Evolutionary conservation across 1,140 invertebrate species (phyloP).

Genomic region (Mizuhopecten yessoensis): DNA sequence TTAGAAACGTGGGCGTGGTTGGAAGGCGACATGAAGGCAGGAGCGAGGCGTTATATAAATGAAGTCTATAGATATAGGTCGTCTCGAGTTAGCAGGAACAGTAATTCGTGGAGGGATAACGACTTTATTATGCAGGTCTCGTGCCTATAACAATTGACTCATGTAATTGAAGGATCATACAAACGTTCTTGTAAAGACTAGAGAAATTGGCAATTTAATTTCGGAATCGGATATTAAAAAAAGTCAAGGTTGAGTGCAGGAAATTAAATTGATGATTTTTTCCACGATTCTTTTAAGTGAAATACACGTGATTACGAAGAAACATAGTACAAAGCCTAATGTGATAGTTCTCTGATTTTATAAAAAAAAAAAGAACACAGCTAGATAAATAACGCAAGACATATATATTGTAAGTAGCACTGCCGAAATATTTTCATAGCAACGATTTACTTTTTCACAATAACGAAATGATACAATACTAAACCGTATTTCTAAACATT

Average conservation of each 20-base stretch:
- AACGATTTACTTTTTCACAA: too few species aligned
- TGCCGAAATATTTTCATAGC: too few species aligned
- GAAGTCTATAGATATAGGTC: background rate
- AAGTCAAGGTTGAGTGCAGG: background rate
- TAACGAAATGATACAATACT: too few species aligned
- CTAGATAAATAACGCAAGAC: too few species aligned
- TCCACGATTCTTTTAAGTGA: background rate
- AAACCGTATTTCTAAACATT: too few species aligned
- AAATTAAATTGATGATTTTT: background rate
- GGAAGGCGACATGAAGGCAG: too few species aligned
- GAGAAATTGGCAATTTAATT: background rate
- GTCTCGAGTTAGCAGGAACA: background rate
- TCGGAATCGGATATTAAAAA: background rate
- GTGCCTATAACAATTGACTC: background rate
- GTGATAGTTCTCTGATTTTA: too few species aligned
- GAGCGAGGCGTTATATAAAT: background rate
- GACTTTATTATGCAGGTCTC: constrained; percentile 10
- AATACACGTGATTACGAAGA: too few species aligned
- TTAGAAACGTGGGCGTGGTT: too few species aligned
- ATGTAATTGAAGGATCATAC: background rate
- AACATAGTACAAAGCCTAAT: too few species aligned
- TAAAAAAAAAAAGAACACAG: too few species aligned
- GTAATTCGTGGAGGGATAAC: background rate
- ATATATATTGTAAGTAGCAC: too few species aligned
- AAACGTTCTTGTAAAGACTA: background rate